phyloP scores from a whole-genome alignment of 2,797 vertebrate genomes.

The Propithecus perrieri region DNA sequence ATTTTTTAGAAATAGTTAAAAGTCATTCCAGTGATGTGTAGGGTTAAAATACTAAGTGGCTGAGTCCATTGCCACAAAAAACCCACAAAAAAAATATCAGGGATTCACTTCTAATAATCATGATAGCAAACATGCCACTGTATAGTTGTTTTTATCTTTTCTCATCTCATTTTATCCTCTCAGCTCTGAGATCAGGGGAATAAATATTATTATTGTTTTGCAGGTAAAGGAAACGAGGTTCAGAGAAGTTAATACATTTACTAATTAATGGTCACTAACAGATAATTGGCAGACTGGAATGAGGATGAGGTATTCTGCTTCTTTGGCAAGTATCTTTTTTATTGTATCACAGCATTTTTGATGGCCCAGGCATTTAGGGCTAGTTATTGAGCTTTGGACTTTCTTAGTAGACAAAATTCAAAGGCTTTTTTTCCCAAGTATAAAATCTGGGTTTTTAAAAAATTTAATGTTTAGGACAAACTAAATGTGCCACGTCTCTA shows the following conservation, averaged over 20 bases:
- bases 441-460: neutral
- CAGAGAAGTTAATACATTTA: neutral
- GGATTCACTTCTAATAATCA: neutral
- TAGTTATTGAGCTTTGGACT: slow-evolving; percentile 19
- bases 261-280: slow-evolving; percentile 41
- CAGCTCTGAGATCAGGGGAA: neutral
- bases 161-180: slow-evolving; percentile 1
- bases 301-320: slow-evolving; percentile 9
- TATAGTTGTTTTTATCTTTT: slow-evolving; percentile 3
- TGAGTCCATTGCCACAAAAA: neutral
- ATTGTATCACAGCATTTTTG: slow-evolving; percentile 1
- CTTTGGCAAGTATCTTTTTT: slow-evolving; percentile 10
- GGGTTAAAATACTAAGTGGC: neutral
- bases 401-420: neutral
- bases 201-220: neutral
- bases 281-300: neutral
- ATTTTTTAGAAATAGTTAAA: slow-evolving; percentile 43
- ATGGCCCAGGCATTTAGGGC: neutral
- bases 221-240: neutral
- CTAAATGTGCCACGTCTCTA: neutral
- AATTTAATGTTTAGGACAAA: slow-evolving; percentile 49
- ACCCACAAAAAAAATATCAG: neutral
- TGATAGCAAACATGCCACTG: neutral
- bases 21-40: neutral
- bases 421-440: neutral